phyloP scores from a whole-genome alignment of 2,113 vertebrate genomes.

The Capricornis sumatraensis region DNA sequence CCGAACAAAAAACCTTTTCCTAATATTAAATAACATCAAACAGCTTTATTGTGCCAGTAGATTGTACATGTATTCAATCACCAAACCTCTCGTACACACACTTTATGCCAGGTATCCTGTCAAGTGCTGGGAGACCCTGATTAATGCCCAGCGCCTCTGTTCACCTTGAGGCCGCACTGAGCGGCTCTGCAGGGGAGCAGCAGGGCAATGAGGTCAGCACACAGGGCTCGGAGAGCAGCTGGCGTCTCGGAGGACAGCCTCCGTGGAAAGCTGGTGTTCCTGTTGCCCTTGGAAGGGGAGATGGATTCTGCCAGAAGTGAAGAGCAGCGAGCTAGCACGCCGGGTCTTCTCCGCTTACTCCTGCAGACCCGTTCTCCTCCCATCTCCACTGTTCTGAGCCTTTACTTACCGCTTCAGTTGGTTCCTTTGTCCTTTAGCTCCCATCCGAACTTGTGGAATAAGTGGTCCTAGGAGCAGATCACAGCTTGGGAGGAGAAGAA shows the following conservation, averaged over 20 bases:
- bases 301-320: background rate
- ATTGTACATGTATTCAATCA: background rate
- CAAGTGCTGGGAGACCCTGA: background rate
- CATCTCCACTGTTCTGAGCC: accelerated
- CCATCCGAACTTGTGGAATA: accelerated
- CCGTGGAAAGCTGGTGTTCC: accelerated
- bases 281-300: background rate
- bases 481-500: background rate
- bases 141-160: background rate
- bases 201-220: accelerated
- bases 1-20: background rate
- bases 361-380: background rate
- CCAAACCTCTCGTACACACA: background rate
- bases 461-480: background rate
- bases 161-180: too few species aligned
- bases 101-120: background rate
- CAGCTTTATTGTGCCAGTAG: too few species aligned
- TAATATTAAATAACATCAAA: background rate
- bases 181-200: background rate
- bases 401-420: accelerated
- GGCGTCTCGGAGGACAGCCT: background rate
- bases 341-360: accelerated
- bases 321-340: accelerated
- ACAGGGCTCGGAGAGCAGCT: accelerated
- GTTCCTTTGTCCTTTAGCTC: background rate